phyloP scores from a whole-genome alignment of 2,888 invertebrate genomes.

The Iselma pallidipennis region DNA sequence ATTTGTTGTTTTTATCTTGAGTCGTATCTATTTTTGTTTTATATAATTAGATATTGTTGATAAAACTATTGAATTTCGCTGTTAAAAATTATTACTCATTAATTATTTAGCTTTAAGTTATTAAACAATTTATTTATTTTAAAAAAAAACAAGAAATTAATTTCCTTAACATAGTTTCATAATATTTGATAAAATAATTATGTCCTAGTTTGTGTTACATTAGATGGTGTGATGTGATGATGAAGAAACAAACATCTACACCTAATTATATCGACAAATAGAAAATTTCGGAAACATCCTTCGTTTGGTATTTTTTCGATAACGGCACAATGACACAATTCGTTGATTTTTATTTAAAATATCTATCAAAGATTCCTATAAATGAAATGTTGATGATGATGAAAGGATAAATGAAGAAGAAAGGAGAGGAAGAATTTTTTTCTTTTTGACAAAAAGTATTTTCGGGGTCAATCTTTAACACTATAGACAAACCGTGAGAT shows the following conservation, averaged over 20 bases:
- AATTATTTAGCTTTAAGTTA: not conserved
- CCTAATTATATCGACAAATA: not conserved
- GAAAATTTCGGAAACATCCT: too few relatives aligned
- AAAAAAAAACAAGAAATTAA: not conserved
- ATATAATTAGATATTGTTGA: not conserved
- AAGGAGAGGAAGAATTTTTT: not conserved
- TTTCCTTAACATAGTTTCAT: not conserved
- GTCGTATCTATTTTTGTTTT: not conserved
- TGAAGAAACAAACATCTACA: too few relatives aligned
- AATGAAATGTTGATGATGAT: not conserved
- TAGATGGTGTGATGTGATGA: too few relatives aligned
- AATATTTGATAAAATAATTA: not conserved
- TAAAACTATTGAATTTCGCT: not conserved
- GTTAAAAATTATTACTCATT: not conserved
- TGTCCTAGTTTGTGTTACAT: too few relatives aligned
- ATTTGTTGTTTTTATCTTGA: not conserved
- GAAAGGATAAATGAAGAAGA: not conserved
- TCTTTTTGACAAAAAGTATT: not conserved
- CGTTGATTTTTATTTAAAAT: not conserved
- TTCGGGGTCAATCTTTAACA: not conserved
- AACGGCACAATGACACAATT: too few relatives aligned
- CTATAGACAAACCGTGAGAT: slow-evolving; percentile 1
- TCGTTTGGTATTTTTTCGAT: too few relatives aligned
- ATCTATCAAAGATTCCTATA: not conserved
- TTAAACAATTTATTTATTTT: not conserved